Conservation (phyloP, 1,140 invertebrate genomes). For the Polypedilum vanderplanki region DNA sequence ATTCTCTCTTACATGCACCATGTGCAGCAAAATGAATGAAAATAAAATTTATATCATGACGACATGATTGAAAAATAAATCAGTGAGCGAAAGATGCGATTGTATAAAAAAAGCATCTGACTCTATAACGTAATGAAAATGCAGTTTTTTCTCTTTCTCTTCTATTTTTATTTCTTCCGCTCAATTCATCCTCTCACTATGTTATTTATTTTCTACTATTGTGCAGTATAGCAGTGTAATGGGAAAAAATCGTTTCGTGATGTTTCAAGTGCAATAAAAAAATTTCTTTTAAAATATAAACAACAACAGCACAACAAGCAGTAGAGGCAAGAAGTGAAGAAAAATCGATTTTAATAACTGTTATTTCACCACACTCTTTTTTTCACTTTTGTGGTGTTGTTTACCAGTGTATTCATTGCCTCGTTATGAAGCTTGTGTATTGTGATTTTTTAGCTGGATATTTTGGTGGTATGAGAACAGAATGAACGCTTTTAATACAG, state of each 20-base stretch:
- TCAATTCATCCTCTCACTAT: constrained; percentile 3
- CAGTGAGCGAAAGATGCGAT: not conserved
- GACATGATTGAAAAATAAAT: constrained; percentile 14
- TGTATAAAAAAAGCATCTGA: not conserved
- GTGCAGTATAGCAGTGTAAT: not conserved
- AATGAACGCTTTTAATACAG: not conserved
- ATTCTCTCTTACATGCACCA: constrained; percentile 10
- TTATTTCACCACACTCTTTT: not conserved
- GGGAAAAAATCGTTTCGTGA: not conserved
- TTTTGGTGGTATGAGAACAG: not conserved
- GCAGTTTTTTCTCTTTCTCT: not conserved
- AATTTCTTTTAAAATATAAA: not conserved
- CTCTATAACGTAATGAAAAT: constrained; percentile 9
- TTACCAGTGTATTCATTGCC: not conserved
- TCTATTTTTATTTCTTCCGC: constrained; percentile 18
- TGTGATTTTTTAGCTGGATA: constrained; percentile 23
- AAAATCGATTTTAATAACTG: constrained; percentile 19
- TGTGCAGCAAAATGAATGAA: constrained; percentile 7
- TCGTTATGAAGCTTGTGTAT: constrained; percentile 20
- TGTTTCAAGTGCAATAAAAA: constrained; percentile 17
- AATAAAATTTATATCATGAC: constrained; percentile 13
- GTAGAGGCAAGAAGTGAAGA: not conserved
- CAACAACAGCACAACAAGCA: not conserved
- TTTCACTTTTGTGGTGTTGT: not conserved
- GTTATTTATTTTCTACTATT: not conserved